Conservation (phyloP, 1,140 invertebrate genomes). For the Caenorhabditis inopinata region DNA sequence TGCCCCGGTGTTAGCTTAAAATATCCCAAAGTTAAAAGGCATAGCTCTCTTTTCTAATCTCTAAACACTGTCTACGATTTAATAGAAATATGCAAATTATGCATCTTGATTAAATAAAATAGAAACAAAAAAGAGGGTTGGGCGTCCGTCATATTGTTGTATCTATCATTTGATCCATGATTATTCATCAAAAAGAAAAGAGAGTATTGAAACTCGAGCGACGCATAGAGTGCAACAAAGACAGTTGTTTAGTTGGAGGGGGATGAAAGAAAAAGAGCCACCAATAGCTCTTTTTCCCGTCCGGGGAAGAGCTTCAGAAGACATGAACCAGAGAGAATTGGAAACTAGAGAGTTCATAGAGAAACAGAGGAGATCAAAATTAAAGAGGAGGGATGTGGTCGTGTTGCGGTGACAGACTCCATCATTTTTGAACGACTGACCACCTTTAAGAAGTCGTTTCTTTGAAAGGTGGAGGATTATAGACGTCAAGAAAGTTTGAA, state of each 20-base stretch:
- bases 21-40: no score
- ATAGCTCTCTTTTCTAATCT: no score
- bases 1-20: no score
- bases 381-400: neutral
- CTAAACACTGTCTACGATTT: no score
- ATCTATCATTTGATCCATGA: constrained; percentile 33
- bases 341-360: no score
- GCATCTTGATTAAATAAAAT: no score
- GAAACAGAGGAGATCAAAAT: neutral
- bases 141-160: neutral
- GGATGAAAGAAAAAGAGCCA: neutral
- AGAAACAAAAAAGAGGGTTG: neutral
- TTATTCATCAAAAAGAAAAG: constrained; percentile 22
- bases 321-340: neutral
- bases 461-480: no score
- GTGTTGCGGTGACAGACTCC: constrained; percentile 26
- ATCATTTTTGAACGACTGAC: constrained; percentile 24
- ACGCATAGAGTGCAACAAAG: constrained; percentile 11
- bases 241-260: neutral
- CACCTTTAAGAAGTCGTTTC: no score
- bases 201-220: neutral
- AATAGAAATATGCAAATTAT: no score
- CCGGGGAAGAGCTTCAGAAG: neutral
- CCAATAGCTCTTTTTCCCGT: constrained; percentile 5
- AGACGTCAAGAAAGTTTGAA: no score